phyloP scores from a whole-genome alignment of 2,888 invertebrate species.

The Mythimna pallens region DNA sequence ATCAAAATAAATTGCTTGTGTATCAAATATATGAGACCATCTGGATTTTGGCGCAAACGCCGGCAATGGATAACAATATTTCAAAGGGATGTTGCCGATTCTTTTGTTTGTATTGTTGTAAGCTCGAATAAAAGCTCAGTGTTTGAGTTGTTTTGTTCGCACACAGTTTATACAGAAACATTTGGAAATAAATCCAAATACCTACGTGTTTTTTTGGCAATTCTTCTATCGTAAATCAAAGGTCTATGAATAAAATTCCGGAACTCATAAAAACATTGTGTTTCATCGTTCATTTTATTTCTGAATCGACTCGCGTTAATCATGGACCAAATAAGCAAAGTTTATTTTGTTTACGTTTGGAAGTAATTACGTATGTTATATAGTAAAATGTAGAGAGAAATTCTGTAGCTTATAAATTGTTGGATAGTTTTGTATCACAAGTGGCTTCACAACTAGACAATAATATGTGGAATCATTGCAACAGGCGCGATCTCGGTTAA shows the following conservation, averaged over 20 bases:
- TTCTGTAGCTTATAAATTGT: no score
- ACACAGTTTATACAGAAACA: constrained; percentile 35
- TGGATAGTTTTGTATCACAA: no score
- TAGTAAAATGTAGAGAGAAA: no score
- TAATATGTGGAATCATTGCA: no score
- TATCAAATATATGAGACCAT: constrained; percentile 43
- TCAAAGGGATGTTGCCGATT: constrained; percentile 41
- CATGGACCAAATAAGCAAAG: background rate
- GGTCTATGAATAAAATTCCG: constrained; percentile 23
- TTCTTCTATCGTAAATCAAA: constrained; percentile 35
- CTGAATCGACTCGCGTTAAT: background rate
- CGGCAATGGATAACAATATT: constrained; percentile 33
- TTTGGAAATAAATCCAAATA: constrained; percentile 23
- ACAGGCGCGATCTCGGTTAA: no score
- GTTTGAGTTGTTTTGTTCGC: constrained; percentile 23
- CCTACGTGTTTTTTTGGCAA: constrained; percentile 8
- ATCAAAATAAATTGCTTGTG: constrained; percentile 56
- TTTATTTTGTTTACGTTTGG: background rate
- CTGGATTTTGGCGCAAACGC: constrained; percentile 47
- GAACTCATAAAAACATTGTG: constrained; percentile 18
- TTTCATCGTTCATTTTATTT: constrained; percentile 22
- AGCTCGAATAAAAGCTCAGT: constrained; percentile 35
- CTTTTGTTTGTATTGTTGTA: constrained; percentile 46
- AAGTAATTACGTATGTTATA: background rate
- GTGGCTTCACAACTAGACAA: no score